Evolutionary conservation across 2,113 vertebrate genomes (phyloP), one percentile per base, ranked within the genome.

Genomic region (Aptenodytes patagonicus): DNA sequence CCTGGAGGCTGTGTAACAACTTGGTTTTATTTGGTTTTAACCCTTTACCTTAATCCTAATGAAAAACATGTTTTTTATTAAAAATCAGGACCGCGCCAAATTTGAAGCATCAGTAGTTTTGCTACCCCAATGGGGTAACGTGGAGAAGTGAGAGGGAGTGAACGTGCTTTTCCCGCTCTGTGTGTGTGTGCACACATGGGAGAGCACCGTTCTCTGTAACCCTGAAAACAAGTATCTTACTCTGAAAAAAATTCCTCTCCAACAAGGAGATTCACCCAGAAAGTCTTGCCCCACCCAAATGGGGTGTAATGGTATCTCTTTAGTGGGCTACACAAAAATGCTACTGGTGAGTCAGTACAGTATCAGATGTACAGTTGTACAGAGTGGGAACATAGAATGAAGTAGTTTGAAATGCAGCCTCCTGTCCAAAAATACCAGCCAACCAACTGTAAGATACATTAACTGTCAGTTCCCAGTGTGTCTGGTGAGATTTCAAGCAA

Each of bases 361-460:
- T 71, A 57, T 89, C 6, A 3, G 81, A 75, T 90, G 62, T 90
- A 85, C 75, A 64, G 87, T 90, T 1, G 42, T 69, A 73, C 51
- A 55, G 89, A 81, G 79, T 69, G 66, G 49, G 73, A 95, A 76
- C 80, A n/a, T 9, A 84, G 87, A 78, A 83, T 89, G 82, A 77
- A 87, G 91, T 93, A 60, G 36, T 71, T 90, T 73, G 93, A 93
- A 93, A 95, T 54, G 70, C 81, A 96, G 77, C 64, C 55, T 96
- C 60, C 87, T 6, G 7, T 91, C 95, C 92, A 92, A 94, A 97
- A 97, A 94, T 94, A 96, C 64, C 97, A 80, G 36, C 91, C 93
- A 95, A 92, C 89, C 85, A 82, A 79, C 77, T 88, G 66, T 57
- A 82, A 95, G 93, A 84, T 80, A 69, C 82, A 94, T 89, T 90